Evolutionary conservation across 2,888 invertebrate species (phyloP).

Genomic region (Gandaritis pyraliata): DNA sequence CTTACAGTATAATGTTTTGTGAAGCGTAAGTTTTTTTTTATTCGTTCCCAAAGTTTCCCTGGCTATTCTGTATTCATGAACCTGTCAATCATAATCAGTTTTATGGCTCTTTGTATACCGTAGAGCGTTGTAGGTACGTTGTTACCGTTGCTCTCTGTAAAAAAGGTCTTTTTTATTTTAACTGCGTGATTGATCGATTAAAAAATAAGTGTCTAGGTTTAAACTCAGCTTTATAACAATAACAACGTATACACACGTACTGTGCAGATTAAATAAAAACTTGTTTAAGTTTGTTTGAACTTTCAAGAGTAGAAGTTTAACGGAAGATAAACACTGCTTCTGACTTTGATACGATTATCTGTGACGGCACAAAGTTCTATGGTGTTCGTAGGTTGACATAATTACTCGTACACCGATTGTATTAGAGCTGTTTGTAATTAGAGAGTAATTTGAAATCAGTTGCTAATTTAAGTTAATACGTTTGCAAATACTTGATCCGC

Average conservation of each 20-base stretch:
- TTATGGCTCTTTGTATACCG: constrained; percentile 12
- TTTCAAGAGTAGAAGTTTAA: constrained; percentile 4
- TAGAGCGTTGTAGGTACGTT: not conserved
- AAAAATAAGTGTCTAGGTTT: too few species aligned
- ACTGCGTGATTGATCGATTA: too few species aligned
- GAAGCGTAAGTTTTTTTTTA: constrained; percentile 25
- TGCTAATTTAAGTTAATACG: constrained; percentile 31
- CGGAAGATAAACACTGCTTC: not conserved
- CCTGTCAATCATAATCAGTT: constrained; percentile 20
- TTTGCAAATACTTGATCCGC: constrained; percentile 20
- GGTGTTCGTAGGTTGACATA: constrained; percentile 21
- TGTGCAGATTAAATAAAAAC: not conserved
- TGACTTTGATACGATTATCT: constrained; percentile 9
- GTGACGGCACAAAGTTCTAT: constrained; percentile 29
- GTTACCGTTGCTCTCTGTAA: not conserved
- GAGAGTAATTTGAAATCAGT: constrained; percentile 39
- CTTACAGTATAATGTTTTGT: constrained; percentile 44
- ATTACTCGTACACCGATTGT: constrained; percentile 33
- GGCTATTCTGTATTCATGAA: constrained; percentile 20
- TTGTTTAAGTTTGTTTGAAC: not conserved
- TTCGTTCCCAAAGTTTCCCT: constrained; percentile 17
- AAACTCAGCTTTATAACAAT: too few species aligned
- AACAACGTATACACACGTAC: too few species aligned
- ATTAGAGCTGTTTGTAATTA: constrained; percentile 40
- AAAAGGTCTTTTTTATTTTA: not conserved